Conservation (phyloP, 2,888 invertebrate genomes). For the Epistrophe eligans region DNA sequence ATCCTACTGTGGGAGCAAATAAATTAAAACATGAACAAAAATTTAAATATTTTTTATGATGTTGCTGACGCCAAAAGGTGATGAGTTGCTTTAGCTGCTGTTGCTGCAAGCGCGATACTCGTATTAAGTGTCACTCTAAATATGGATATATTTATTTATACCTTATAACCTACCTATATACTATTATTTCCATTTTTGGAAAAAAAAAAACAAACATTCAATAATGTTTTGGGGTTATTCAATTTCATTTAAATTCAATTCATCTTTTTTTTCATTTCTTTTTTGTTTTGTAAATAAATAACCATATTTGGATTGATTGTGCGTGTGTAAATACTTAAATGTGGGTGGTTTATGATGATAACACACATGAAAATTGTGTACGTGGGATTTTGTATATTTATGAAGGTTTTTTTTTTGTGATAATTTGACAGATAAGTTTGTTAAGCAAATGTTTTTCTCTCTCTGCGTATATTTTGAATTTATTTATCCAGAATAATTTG, state of each 20-base stretch:
- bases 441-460: slow-evolving; percentile 41
- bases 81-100: slow-evolving; percentile 29
- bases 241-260: slow-evolving; percentile 23
- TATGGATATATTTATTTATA: slow-evolving; percentile 46
- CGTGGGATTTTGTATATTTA: slow-evolving; percentile 69
- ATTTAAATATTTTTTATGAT: slow-evolving; percentile 29
- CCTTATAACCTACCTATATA: not conserved
- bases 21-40: slow-evolving; percentile 27
- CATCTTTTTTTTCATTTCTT: not conserved
- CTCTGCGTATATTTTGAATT: not conserved
- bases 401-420: slow-evolving; percentile 63
- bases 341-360: slow-evolving; percentile 57
- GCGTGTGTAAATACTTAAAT: slow-evolving; percentile 48
- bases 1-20: slow-evolving; percentile 37
- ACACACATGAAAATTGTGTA: slow-evolving; percentile 17
- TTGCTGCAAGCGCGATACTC: slow-evolving; percentile 38
- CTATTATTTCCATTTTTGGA: slow-evolving; percentile 53
- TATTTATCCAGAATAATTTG: slow-evolving; percentile 36
- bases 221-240: slow-evolving; percentile 28
- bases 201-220: not conserved
- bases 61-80: slow-evolving; percentile 34
- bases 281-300: slow-evolving; percentile 29
- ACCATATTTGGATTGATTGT: slow-evolving; percentile 25
- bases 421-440: slow-evolving; percentile 64
- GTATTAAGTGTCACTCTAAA: slow-evolving; percentile 37